Conservation (phyloP, 2,888 invertebrate genomes). For the Cataglyphis livida region DNA sequence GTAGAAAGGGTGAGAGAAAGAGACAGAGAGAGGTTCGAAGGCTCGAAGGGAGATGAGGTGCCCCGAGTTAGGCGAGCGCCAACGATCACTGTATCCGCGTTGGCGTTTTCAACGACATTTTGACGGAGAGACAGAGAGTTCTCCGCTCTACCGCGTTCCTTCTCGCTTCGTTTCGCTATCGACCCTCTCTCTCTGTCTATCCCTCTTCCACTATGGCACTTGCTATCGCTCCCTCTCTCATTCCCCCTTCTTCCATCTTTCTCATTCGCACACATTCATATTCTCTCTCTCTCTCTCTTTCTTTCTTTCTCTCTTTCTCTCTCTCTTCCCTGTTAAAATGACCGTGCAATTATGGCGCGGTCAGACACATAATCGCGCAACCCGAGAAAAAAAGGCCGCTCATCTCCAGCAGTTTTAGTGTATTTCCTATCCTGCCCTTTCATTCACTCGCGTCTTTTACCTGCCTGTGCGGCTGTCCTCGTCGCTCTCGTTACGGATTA, state of each 20-base stretch:
- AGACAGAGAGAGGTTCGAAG: slow-evolving; percentile 10
- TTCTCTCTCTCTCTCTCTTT: not conserved
- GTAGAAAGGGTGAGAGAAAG: slow-evolving; percentile 18
- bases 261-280: too few relatives aligned
- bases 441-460: slow-evolving; percentile 52
- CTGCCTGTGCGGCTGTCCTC: slow-evolving; percentile 43
- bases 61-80: slow-evolving; percentile 67
- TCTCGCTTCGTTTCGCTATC: slow-evolving; percentile 63
- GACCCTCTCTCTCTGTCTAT: slow-evolving; percentile 52
- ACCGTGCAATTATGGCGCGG: slow-evolving; percentile 66
- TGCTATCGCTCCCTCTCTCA: slow-evolving; percentile 27
- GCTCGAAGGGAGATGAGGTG: slow-evolving; percentile 57
- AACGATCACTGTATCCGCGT: slow-evolving; percentile 81
- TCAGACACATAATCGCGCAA: slow-evolving; percentile 57
- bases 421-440: slow-evolving; percentile 19
- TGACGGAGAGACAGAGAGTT: slow-evolving; percentile 76
- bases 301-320: slow-evolving; percentile 37
- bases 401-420: slow-evolving; percentile 31
- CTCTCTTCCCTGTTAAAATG: slow-evolving; percentile 48
- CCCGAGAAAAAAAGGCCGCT: slow-evolving; percentile 65
- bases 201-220: not conserved
- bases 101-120: slow-evolving; percentile 84
- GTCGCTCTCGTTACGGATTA: slow-evolving; percentile 26
- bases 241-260: not conserved
- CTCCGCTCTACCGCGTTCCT: slow-evolving; percentile 54